These are phyloP conservation scores for Rhyacichthys aspro DNA, from an alignment of 2,797 vertebrate genomes.

Conservation along the genomic window DNA sequence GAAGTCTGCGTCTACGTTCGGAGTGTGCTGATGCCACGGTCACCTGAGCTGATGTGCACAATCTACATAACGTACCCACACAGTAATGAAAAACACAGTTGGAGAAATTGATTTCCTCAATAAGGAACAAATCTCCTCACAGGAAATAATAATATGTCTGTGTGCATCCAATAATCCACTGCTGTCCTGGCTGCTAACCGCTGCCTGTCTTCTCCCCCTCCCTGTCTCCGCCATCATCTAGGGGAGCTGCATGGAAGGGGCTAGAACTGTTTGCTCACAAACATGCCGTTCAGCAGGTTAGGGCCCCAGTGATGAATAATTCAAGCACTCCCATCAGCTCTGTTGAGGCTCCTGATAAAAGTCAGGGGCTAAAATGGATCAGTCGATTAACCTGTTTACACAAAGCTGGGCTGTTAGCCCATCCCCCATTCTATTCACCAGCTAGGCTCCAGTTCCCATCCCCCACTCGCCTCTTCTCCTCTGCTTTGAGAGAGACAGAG, in stretches of 20 bases:
- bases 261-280: slow-evolving; percentile 81
- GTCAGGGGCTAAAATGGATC: slow-evolving; percentile 91
- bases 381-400: slow-evolving; percentile 95
- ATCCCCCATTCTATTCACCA: slow-evolving; percentile 49
- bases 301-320: slow-evolving; percentile 91
- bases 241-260: too few species aligned
- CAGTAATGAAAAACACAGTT: slow-evolving; percentile 69
- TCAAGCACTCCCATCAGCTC: slow-evolving; percentile 87
- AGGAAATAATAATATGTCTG: slow-evolving; percentile 79
- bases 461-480: slow-evolving; percentile 40
- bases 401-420: slow-evolving; percentile 80
- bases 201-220: slow-evolving; percentile 54
- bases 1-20: slow-evolving; percentile 63
- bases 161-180: slow-evolving; percentile 78
- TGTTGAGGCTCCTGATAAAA: slow-evolving; percentile 90
- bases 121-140: slow-evolving; percentile 75
- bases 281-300: slow-evolving; percentile 83
- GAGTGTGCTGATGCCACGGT: slow-evolving; percentile 41
- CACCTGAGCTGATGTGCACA: neutral
- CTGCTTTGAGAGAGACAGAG: slow-evolving; percentile 81
- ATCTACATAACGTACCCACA: slow-evolving; percentile 65
- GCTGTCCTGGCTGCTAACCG: slow-evolving; percentile 70
- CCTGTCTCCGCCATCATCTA: slow-evolving; percentile 45
- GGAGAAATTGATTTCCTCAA: slow-evolving; percentile 73
- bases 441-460: slow-evolving; percentile 40